Base-by-base conservation (phyloP, 37 sponge, comb jelly and placozoan species). In the Mnemiopsis leidyi region DNA sequence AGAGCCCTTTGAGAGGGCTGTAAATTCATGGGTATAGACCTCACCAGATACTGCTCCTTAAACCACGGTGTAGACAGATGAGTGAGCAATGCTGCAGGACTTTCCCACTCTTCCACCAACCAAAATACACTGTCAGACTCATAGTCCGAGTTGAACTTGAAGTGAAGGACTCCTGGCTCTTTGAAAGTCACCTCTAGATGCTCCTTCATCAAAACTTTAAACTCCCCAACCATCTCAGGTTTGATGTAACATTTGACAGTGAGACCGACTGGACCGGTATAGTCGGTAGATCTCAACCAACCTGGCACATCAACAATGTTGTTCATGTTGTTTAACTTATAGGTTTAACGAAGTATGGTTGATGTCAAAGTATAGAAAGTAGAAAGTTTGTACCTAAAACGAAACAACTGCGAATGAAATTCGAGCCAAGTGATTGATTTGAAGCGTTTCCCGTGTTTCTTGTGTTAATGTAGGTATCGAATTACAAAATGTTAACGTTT, bases 91-190 rank as follows among this genome's bases (percentile, higher is more conserved):
- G 75, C 75, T 29, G 75, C 25, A 23, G 75, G 75, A n/a, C 30
- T 29, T 71, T 71, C 75, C 75, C 75, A 71, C 30, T 71, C 75
- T 25, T 71, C 75, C 3, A 71, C 30, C 25, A 71, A 71, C 75
- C 75, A 71, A 18, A 71, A 71, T 23, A 71, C 20, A 71, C 20
- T 28, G 30, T 18, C 75, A 29, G 25, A 29, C 75, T 71, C 75
- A 28, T 71, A 71, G n/a, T 71, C 75, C 30, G 30, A 28, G 75
- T 71, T 71, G 3, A 28, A 13, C 25, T 25, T 71, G 20, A 71
- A 71, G 5, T 25, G 75, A 28, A 71, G 25, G 3, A 71, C 75
- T 71, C 75, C 75, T 2, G 75, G 75, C 30, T 71, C 75, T 71
- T 71, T n/a, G 3, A 71, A 25, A 25, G 75, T 29, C 30, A 7